phyloP scores from a whole-genome alignment of 35 echinoderm and acorn worm species.

The Acanthaster planci region DNA sequence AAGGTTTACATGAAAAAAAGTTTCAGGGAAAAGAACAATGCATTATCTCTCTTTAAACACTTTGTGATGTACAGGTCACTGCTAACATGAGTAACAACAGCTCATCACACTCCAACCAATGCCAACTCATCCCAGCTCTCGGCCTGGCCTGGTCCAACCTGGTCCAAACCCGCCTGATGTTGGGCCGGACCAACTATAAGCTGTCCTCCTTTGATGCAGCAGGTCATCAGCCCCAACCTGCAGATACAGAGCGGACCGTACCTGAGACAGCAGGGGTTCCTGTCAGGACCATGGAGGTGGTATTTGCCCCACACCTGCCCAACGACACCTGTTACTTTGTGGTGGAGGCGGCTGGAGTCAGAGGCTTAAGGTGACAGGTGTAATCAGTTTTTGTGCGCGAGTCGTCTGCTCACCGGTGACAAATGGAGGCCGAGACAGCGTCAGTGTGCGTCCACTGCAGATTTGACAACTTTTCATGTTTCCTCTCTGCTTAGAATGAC shows the following conservation, averaged over 20 bases:
- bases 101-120: slow-evolving; percentile 25
- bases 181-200: slow-evolving; percentile 78
- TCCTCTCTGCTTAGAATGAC: no score
- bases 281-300: slow-evolving; percentile 78
- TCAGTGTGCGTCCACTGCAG: no score
- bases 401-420: no score
- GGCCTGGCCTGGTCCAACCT: slow-evolving; percentile 94
- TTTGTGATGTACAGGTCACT: slow-evolving; percentile 72
- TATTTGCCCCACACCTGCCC: slow-evolving; percentile 84
- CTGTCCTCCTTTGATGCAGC: slow-evolving; percentile 14
- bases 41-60: no score
- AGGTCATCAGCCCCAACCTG: background rate
- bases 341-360: slow-evolving; percentile 73
- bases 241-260: background rate
- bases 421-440: no score
- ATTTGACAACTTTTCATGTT: no score
- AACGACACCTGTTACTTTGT: slow-evolving; percentile 82
- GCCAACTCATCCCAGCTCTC: slow-evolving; percentile 72
- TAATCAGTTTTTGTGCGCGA: no score
- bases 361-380: slow-evolving; percentile 61
- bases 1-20: no score
- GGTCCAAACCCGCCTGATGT: slow-evolving; percentile 81
- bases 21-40: no score
- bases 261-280: background rate
- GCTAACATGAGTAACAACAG: slow-evolving; percentile 71